phyloP scores from a whole-genome alignment of 2,888 invertebrate genomes.

The Noctua janthe region DNA sequence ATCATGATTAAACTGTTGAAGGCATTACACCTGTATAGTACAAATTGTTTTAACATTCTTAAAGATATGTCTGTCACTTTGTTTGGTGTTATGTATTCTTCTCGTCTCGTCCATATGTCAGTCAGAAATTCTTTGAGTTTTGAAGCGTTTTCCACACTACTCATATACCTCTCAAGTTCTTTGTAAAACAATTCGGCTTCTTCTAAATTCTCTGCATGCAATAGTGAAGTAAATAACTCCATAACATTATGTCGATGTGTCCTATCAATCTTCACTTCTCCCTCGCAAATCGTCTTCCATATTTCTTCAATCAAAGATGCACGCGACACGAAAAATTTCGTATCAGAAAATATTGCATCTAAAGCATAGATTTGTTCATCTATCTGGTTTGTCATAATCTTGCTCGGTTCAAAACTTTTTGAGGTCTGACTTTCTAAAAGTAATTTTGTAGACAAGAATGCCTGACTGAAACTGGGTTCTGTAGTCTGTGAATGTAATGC shows the following conservation, averaged over 20 bases:
- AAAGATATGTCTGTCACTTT: slow-evolving; percentile 46
- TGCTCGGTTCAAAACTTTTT: slow-evolving; percentile 66
- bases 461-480: slow-evolving; percentile 63
- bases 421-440: slow-evolving; percentile 60
- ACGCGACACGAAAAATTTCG: slow-evolving; percentile 43
- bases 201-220: slow-evolving; percentile 34
- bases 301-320: slow-evolving; percentile 47
- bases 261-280: slow-evolving; percentile 32
- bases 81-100: slow-evolving; percentile 34
- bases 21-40: slow-evolving; percentile 59
- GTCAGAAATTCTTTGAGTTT: slow-evolving; percentile 44
- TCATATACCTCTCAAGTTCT: slow-evolving; percentile 22
- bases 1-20: slow-evolving; percentile 69
- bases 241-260: slow-evolving; percentile 40
- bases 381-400: slow-evolving; percentile 63
- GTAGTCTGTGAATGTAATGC: slow-evolving; percentile 63
- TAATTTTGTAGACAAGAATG: slow-evolving; percentile 65
- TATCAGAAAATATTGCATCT: slow-evolving; percentile 61
- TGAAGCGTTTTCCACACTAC: slow-evolving; percentile 7
- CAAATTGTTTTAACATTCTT: slow-evolving; percentile 54
- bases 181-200: slow-evolving; percentile 35
- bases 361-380: slow-evolving; percentile 61
- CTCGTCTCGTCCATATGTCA: slow-evolving; percentile 39
- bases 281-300: slow-evolving; percentile 55
- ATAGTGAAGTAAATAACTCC: slow-evolving; percentile 44